Base-by-base conservation (phyloP, 2,113 vertebrate genomes). In the Sakesphorus luctuosus region DNA sequence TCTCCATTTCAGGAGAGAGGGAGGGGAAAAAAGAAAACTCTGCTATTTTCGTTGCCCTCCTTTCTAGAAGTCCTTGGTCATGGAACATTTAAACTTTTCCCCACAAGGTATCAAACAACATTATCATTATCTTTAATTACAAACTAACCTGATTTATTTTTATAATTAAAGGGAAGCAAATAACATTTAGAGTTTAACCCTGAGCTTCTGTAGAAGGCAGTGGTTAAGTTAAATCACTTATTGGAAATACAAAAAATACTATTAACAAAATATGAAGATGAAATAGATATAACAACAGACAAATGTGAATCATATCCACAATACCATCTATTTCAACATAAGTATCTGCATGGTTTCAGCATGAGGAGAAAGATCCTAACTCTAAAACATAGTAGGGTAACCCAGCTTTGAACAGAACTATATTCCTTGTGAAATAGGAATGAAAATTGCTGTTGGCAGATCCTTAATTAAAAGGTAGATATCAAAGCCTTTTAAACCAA, bases 71-170 rank as follows among this genome's bases (percentile, higher is more conserved):
- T 87, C 44, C 74, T 85, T 74, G 47, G 58, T 84, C 50, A 87
- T 79, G 58, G 72, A 93, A 91, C 93, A 91, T 81, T 95, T 78
- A 93, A 96, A 95, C 49, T 43, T 75, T 58, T 93, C 95, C 85
- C 91, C 95, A 96, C 67, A 81, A 92, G 63, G 56, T 95, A 96
- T 94, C 95, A 91, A 87, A 76, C 85, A 92, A 95, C 86, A 36
- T 85, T 92, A 90, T 90, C 66, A 97, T 97, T 96, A 96, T 93
- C 72, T 90, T 95, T 97, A 97, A 97, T 97, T 97, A 96, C 79
- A 96, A 91, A 82, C 59, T 72, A 92, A 68, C 90, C 47, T 88
- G 78, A 31, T 89, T 35, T 43, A 63, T 88, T 89, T 93, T 86
- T 92, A 81, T 96, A 94, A 95, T 96, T 90, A 97, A 92, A 96